Conservation (phyloP, 2,113 vertebrate genomes). For the Hipposideros armiger region DNA sequence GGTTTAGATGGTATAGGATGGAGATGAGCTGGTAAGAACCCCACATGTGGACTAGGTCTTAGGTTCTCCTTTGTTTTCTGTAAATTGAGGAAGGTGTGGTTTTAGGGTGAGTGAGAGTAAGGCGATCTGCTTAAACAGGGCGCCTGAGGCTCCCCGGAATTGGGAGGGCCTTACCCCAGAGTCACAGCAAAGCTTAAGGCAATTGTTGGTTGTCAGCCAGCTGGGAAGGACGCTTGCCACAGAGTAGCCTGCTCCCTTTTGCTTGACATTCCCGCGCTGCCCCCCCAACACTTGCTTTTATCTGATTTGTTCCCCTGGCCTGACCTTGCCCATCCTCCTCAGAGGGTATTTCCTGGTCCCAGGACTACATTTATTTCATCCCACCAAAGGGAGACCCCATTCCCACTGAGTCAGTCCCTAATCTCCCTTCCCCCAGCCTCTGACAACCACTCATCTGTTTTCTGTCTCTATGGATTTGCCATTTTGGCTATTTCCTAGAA, state of each 20-base stretch:
- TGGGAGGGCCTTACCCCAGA: not conserved
- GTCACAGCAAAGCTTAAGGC: not conserved
- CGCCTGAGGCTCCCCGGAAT: not conserved
- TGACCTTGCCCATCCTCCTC: not conserved
- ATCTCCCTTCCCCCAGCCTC: not conserved
- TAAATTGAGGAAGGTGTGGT: not conserved
- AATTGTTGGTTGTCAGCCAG: too few species aligned
- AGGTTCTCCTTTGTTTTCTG: not conserved
- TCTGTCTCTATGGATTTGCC: not conserved
- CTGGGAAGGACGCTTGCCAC: too few species aligned
- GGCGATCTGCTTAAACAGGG: fast-evolving
- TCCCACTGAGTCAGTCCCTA: not conserved
- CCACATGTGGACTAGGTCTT: not conserved
- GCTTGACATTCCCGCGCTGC: too few species aligned
- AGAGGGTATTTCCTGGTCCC: not conserved
- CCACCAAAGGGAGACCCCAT: not conserved
- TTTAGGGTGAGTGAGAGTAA: not conserved
- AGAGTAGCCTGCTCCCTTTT: not conserved
- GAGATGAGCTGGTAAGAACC: not conserved
- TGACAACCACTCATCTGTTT: not conserved
- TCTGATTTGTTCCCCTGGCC: not conserved
- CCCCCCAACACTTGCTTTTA: not conserved
- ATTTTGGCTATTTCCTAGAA: not conserved
- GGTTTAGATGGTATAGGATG: not conserved
- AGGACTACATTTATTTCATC: not conserved